Percentiles rank a stretch among this genome's conserved stretches.
phyloP scores from a whole-genome alignment of 2,113 vertebrate genomes.

The Ceyx margarethae region DNA sequence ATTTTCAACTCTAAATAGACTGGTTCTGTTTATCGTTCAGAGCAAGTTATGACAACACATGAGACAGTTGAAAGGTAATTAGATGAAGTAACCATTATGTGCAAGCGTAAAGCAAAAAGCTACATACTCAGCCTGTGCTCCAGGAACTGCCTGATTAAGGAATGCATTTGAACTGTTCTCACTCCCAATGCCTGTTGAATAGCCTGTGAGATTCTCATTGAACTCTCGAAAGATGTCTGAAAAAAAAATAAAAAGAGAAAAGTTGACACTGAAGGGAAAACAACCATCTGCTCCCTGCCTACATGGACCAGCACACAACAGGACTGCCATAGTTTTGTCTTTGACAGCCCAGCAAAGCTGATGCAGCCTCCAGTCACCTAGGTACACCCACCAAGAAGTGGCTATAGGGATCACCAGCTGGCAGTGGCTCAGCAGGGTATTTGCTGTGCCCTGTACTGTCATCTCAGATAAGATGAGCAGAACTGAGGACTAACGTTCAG shows the following conservation, averaged over 20 bases:
- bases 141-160: slow-evolving; percentile 89
- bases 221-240: slow-evolving; percentile 90
- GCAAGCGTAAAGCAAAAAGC: not conserved
- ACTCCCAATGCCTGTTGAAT: slow-evolving; percentile 71
- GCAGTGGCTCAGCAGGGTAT: not conserved
- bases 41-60: slow-evolving; percentile 40
- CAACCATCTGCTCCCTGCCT: not conserved
- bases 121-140: slow-evolving; percentile 78
- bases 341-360: not conserved
- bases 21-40: slow-evolving; percentile 34
- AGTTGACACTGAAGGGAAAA: not conserved
- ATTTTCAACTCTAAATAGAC: not conserved
- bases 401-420: not conserved
- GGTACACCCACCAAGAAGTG: not conserved
- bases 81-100: not conserved
- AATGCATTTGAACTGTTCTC: slow-evolving; percentile 60
- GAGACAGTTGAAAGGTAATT: slow-evolving; percentile 14
- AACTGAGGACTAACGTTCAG: not conserved
- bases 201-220: slow-evolving; percentile 76
- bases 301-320: not conserved
- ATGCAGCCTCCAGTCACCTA: not conserved
- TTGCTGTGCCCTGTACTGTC: not conserved
- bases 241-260: slow-evolving; percentile 23
- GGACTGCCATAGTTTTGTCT: not conserved
- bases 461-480: fast-evolving